Evolutionary conservation across 1,140 invertebrate genomes (phyloP).

Genomic region (Samia ricini): DNA sequence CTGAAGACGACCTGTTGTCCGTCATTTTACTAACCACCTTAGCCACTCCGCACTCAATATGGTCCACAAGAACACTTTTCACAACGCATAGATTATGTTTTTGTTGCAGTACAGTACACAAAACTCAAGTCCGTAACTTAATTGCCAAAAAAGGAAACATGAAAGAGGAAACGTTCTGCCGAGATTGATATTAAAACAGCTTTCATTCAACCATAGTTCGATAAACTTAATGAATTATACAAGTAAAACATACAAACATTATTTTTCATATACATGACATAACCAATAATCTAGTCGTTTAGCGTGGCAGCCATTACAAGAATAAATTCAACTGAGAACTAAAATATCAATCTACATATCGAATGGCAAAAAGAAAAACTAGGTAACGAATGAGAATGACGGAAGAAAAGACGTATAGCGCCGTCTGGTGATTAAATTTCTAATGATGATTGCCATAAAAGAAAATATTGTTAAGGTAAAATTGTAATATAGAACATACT

Average conservation of each 20-base stretch:
- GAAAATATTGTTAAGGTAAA: constrained; percentile 1
- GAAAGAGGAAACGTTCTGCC: constrained; percentile 67
- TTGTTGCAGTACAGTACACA: constrained; percentile 66
- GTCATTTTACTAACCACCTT: constrained; percentile 59
- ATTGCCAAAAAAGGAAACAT: constrained; percentile 73
- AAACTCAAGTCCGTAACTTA: constrained; percentile 71
- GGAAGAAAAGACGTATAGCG: constrained; percentile 61
- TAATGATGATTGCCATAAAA: constrained; percentile 28
- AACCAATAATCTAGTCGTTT: constrained; percentile 70
- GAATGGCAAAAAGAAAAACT: constrained; percentile 68
- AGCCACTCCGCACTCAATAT: constrained; percentile 66
- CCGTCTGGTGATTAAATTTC: constrained; percentile 39
- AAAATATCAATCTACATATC: constrained; percentile 40
- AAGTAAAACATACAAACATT: constrained; percentile 42
- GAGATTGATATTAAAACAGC: constrained; percentile 56
- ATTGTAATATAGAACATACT: not conserved
- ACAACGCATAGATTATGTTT: constrained; percentile 69
- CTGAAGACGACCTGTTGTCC: constrained; percentile 85
- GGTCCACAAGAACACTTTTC: constrained; percentile 57
- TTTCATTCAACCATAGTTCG: constrained; percentile 63
- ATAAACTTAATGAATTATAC: constrained; percentile 54
- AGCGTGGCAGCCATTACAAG: constrained; percentile 75
- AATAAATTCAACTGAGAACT: constrained; percentile 68
- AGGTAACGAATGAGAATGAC: constrained; percentile 60
- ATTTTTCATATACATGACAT: constrained; percentile 63